Evolutionary conservation across 64 coral and sea anemone species (phyloP).

Genomic region (Acropora tenuis): DNA sequence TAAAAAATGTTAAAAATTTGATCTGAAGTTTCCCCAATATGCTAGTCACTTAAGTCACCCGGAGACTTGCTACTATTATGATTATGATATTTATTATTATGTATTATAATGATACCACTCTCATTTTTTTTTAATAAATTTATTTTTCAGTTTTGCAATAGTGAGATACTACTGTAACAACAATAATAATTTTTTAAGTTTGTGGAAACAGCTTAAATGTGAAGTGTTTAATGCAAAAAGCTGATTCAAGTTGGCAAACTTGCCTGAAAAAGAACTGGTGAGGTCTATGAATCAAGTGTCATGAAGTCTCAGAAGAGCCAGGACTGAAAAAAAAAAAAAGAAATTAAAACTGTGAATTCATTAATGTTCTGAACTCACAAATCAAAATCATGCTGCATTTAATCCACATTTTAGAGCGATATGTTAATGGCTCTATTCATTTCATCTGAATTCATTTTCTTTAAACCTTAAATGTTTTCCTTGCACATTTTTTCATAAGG

Average conservation of each 20-base stretch:
- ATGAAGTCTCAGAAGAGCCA: slow-evolving; percentile 69
- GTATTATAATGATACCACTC: neutral
- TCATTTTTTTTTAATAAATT: neutral
- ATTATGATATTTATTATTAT: neutral
- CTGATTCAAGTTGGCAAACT: neutral
- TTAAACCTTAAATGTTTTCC: too few relatives aligned
- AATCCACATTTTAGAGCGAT: neutral
- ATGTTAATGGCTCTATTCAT: neutral
- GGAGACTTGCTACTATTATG: too few relatives aligned
- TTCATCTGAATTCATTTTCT: too few relatives aligned
- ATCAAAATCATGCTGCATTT: neutral
- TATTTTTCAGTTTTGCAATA: neutral
- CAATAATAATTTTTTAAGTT: too few relatives aligned
- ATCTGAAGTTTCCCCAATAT: too few relatives aligned
- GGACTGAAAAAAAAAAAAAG: slow-evolving; percentile 36
- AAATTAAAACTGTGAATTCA: neutral
- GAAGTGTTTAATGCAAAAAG: neutral
- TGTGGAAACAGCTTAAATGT: too few relatives aligned
- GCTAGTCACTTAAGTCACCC: too few relatives aligned
- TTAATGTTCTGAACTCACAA: neutral
- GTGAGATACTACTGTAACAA: too few relatives aligned
- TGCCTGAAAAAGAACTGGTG: too few relatives aligned
- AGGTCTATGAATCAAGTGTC: slow-evolving; percentile 42
- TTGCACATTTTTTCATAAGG: too few relatives aligned
- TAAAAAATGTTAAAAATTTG: too few relatives aligned